Base-by-base conservation (phyloP, 2,797 vertebrate species). In the Cyprinodon diabolis region DNA sequence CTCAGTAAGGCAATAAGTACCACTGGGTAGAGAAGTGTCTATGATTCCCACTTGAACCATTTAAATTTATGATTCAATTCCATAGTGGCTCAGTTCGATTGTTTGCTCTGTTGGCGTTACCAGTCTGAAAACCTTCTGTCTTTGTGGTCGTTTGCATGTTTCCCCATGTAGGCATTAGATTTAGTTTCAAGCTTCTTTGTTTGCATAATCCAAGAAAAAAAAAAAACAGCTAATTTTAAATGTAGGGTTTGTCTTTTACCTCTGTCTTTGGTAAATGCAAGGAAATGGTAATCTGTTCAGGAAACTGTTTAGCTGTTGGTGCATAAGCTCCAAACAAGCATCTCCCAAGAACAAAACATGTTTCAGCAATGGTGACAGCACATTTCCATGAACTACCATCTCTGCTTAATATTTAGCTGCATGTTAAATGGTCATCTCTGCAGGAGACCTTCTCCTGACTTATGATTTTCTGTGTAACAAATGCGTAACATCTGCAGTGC, bases 401-500 rank as follows among this genome's bases (percentile, higher is more conserved):
- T 15, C 56, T 51, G 56, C 66, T 40, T 72, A 30, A 30, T 30
- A 30, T 13, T 35, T 40, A 79, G 74, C 65, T 77, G 70, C 37
- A 3, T 35, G 55, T 55, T 57, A 72, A 25, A 55, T 8, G 35
- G 80, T 11, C 2, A 69, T 55, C 69, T 15, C 80, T 71, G 40
- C 40, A 17, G 72, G 79, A 80, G 81, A 56, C 62, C 72, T 66
- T 54, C 69, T 65, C n/a, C 56, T 68, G 81, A 86, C 87, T 83
- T 75, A 66, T 60, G 72, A 54, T 23, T 74, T 69, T 78, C 69
- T 69, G 75, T 47, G 76, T 90, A 91, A 92, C 86, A 87, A 90
- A 93, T 82, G 79, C 6, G 3, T 25, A 89, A 89, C 91, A 91
- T 90, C 85, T 93, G 91, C 72, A 19, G 56, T 0, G 12, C 75